Evolutionary conservation across 2,113 vertebrate genomes (phyloP).

Genomic region (Chloroceryle aenea): DNA sequence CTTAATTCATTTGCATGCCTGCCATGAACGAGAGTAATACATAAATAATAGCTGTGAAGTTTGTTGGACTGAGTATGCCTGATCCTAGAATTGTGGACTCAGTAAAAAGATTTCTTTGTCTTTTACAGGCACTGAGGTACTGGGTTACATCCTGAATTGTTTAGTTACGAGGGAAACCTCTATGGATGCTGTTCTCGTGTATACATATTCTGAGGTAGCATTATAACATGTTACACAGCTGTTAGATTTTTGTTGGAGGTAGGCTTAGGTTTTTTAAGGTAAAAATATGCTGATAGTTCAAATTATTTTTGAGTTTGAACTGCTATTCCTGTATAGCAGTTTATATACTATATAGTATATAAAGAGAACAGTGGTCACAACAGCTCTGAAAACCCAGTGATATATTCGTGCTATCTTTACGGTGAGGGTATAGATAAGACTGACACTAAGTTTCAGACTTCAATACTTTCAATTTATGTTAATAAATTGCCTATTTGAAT

Average conservation of each 20-base stretch:
- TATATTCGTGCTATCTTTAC: background rate
- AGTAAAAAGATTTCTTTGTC: background rate
- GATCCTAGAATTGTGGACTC: background rate
- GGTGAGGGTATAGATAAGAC: background rate
- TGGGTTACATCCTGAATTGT: background rate
- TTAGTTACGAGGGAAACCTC: background rate
- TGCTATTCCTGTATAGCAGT: background rate
- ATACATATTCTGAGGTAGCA: background rate
- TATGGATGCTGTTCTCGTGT: background rate
- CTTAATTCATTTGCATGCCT: background rate
- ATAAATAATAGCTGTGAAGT: background rate
- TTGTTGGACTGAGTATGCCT: background rate
- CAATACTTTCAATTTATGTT: background rate
- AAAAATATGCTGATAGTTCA: background rate
- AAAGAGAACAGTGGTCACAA: too few relatives aligned
- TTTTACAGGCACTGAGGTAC: background rate
- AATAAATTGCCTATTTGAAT: background rate
- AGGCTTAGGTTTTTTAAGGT: background rate
- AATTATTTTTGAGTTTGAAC: background rate
- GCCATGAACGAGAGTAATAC: background rate
- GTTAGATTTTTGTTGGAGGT: background rate
- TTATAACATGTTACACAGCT: background rate
- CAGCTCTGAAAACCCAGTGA: background rate
- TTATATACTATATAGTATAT: too few relatives aligned
- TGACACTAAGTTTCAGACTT: background rate